phyloP scores from a whole-genome alignment of 2,113 vertebrate genomes.

The Sorex araneus region DNA sequence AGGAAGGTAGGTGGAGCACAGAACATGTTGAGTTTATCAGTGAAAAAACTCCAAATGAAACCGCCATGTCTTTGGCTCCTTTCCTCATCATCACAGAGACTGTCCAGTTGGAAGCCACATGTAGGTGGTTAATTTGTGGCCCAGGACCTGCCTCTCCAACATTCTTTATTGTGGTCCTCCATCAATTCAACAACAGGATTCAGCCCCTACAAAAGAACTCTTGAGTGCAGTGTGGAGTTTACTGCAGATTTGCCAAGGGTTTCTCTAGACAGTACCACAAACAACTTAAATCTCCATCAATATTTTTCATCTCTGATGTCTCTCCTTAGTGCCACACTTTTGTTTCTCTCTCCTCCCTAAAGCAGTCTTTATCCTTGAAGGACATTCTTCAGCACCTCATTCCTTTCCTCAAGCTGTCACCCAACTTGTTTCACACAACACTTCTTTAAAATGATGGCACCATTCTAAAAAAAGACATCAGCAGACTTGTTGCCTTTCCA shows the following conservation, averaged over 20 bases:
- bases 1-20: neutral
- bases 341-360: neutral
- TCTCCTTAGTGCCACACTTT: neutral
- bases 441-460: neutral
- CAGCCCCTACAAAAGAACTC: neutral
- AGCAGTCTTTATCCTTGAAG: neutral
- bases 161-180: neutral
- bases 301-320: neutral
- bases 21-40: neutral
- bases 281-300: neutral
- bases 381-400: neutral
- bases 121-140: neutral
- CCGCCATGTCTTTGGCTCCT: neutral
- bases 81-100: neutral
- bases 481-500: no score
- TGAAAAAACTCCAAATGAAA: conserved; percentile 54
- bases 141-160: neutral
- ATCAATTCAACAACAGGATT: neutral
- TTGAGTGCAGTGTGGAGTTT: neutral
- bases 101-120: neutral
- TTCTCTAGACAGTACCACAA: neutral
- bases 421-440: neutral
- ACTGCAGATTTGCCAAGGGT: neutral
- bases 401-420: neutral
- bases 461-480: neutral